These are phyloP conservation scores for Oeneis ivallda DNA, from an alignment of 2,888 invertebrate genomes.

Conservation along the genomic window DNA sequence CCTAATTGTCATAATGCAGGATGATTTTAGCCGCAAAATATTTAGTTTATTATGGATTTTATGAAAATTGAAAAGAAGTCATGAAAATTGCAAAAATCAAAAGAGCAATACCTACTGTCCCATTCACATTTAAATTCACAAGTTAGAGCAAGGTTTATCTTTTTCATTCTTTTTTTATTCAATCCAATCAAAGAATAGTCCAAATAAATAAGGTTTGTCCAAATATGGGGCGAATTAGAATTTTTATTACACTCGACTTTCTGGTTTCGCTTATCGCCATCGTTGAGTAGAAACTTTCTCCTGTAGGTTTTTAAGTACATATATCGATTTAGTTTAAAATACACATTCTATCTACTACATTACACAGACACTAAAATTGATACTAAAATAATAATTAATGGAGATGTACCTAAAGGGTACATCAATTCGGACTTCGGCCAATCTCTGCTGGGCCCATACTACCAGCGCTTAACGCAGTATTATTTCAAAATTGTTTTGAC, in stretches of 20 bases:
- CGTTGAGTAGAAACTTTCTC: conserved; percentile 26
- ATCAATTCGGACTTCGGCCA: no score
- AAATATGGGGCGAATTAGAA: conserved; percentile 24
- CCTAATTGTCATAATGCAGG: no score
- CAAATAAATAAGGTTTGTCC: conserved; percentile 23
- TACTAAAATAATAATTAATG: no score
- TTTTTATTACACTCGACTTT: conserved; percentile 26
- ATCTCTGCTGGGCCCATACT: no score
- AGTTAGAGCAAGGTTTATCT: background rate
- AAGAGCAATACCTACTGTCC: no score
- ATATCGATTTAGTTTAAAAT: conserved; percentile 11
- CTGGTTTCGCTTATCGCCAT: conserved; percentile 28
- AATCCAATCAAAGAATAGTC: background rate
- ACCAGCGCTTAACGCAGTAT: no score
- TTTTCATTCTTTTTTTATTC: conserved; percentile 16
- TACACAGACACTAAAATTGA: background rate
- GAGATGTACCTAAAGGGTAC: no score
- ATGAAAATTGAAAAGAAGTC: no score
- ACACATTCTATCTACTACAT: background rate
- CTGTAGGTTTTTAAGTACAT: conserved; percentile 20
- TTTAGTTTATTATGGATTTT: no score
- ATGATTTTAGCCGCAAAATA: no score
- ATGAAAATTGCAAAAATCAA: no score
- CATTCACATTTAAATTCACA: conserved; percentile 6
- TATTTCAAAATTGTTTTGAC: no score